Evolutionary conservation across 1,140 invertebrate species (phyloP).

Genomic region (Diorhabda carinulata): DNA sequence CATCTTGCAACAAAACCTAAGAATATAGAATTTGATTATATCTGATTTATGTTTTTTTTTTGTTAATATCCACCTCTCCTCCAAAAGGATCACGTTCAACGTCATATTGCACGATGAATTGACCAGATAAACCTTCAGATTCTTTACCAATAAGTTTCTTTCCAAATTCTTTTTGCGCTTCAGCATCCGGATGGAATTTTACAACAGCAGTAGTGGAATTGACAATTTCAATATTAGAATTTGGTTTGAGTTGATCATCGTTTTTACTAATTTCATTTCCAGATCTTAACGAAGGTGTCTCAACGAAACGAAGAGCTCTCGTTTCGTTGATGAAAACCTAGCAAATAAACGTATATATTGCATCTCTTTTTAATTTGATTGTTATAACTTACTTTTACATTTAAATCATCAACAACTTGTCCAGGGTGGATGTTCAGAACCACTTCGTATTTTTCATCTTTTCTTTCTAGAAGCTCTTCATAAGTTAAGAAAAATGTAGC

Average conservation of each 20-base stretch:
- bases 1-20: constrained; percentile 57
- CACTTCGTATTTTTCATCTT: constrained; percentile 58
- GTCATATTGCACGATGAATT: constrained; percentile 63
- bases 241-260: constrained; percentile 32
- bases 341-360: neutral
- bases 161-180: constrained; percentile 50
- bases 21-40: neutral
- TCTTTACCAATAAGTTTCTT: constrained; percentile 35
- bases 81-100: constrained; percentile 52
- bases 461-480: constrained; percentile 58
- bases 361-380: too few relatives aligned
- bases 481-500: constrained; percentile 62
- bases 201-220: constrained; percentile 29
- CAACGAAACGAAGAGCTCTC: constrained; percentile 51
- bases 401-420: constrained; percentile 55
- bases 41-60: neutral
- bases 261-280: constrained; percentile 39
- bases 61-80: constrained; percentile 50
- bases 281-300: constrained; percentile 55
- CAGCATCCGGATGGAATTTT: constrained; percentile 49
- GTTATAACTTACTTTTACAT: constrained; percentile 42
- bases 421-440: constrained; percentile 59
- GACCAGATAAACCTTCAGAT: constrained; percentile 55
- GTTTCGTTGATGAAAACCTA: constrained; percentile 56
- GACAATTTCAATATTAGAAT: constrained; percentile 29